Evolutionary conservation across 2,797 vertebrate genomes (phyloP).

Genomic region (Sciurus vulgaris): DNA sequence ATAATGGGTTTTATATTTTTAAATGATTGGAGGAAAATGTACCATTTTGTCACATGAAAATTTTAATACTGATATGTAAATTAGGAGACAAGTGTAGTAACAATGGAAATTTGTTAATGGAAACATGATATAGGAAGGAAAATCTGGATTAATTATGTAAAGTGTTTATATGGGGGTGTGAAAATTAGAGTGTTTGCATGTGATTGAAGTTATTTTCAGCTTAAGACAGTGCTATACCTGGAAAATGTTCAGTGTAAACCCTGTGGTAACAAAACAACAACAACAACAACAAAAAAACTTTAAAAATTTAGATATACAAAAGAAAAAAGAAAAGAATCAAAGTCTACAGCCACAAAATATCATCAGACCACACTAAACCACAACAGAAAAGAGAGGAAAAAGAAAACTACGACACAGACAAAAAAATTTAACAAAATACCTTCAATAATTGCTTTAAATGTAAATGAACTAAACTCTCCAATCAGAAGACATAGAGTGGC

Average conservation of each 20-base stretch:
- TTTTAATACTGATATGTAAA: neutral
- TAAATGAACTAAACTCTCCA: neutral
- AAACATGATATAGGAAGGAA: neutral
- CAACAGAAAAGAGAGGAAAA: neutral
- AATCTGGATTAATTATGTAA: neutral
- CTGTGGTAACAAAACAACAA: neutral
- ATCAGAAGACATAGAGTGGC: neutral
- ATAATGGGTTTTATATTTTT: constrained; percentile 16
- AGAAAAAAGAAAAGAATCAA: neutral
- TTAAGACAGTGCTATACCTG: neutral
- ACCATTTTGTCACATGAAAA: constrained; percentile 17
- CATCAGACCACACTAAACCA: neutral
- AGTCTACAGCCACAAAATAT: neutral
- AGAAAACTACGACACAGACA: neutral
- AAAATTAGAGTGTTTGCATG: neutral
- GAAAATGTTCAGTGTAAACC: neutral
- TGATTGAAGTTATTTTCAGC: neutral
- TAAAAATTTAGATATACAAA: neutral
- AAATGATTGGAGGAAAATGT: neutral
- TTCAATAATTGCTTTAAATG: neutral
- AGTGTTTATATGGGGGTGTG: neutral
- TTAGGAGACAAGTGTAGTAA: neutral
- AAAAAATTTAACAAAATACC: neutral
- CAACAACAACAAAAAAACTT: no score
- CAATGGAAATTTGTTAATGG: neutral